Evolutionary conservation across 1,140 invertebrate species (phyloP).

Genomic region (Drosophila suzukii): DNA sequence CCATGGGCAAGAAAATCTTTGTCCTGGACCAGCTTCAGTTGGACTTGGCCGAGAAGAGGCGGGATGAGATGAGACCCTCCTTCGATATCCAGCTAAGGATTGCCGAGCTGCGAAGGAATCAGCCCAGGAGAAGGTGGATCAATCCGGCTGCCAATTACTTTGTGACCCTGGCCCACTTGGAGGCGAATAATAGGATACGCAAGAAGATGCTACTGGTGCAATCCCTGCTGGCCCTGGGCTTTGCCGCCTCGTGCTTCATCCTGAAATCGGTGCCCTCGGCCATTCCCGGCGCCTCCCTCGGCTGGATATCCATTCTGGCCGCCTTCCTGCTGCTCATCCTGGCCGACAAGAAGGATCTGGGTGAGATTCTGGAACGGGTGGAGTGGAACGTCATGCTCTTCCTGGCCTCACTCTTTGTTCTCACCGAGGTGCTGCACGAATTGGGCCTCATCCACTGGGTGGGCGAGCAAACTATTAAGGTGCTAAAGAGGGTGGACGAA

Average conservation of each 20-base stretch:
- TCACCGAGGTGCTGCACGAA: slow-evolving; percentile 90
- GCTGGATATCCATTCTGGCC: slow-evolving; percentile 86
- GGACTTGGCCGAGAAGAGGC: slow-evolving; percentile 90
- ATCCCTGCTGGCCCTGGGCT: neutral
- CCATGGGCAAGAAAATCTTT: slow-evolving; percentile 88
- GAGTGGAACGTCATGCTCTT: slow-evolving; percentile 92
- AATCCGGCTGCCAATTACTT: slow-evolving; percentile 86
- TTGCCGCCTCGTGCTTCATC: neutral
- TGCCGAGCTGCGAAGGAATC: slow-evolving; percentile 3
- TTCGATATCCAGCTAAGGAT: slow-evolving; percentile 89
- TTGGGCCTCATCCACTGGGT: slow-evolving; percentile 89
- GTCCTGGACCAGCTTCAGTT: slow-evolving; percentile 88
- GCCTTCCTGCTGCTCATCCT: slow-evolving; percentile 88
- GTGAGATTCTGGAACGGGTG: slow-evolving; percentile 88
- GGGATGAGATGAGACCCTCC: slow-evolving; percentile 90
- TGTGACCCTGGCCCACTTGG: slow-evolving; percentile 46
- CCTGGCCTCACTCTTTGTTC: slow-evolving; percentile 90
- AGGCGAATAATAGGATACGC: slow-evolving; percentile 30
- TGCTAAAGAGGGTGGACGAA: slow-evolving; percentile 87
- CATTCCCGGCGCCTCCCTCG: neutral
- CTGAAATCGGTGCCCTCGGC: neutral
- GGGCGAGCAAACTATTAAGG: slow-evolving; percentile 86
- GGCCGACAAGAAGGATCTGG: slow-evolving; percentile 87
- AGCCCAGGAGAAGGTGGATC: slow-evolving; percentile 64
- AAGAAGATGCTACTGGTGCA: neutral